Conservation (phyloP, 2,797 vertebrate genomes). For the Setipinna tenuifilis region DNA sequence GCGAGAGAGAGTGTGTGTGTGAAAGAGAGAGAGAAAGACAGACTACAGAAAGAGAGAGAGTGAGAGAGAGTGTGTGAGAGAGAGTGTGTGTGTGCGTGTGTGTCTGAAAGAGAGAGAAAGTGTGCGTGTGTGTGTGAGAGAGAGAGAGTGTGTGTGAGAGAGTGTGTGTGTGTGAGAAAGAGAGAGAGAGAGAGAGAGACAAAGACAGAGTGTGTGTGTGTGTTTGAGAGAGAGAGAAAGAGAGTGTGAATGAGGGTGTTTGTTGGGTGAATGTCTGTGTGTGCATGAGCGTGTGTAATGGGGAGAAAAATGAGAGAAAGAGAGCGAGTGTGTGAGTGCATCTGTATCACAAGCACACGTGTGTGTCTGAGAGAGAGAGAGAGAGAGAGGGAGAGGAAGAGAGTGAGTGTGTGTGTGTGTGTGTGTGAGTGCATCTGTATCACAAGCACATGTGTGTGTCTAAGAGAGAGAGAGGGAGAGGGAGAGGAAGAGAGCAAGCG, state of each 20-base stretch:
- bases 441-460: too few relatives aligned
- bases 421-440: conserved; percentile 23
- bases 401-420: too few relatives aligned
- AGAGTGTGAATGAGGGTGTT: background rate
- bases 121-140: background rate
- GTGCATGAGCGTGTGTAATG: conserved; percentile 9
- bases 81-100: background rate
- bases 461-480: too few relatives aligned
- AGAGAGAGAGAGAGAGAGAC: conserved; percentile 48
- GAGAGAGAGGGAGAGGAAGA: background rate
- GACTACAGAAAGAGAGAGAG: background rate
- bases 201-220: background rate
- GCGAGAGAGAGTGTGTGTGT: background rate
- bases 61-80: conserved; percentile 28
- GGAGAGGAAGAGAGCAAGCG: background rate
- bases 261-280: background rate
- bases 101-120: background rate
- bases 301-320: conserved; percentile 47
- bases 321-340: background rate
- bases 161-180: conserved; percentile 48
- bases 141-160: background rate
- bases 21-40: conserved; percentile 47
- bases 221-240: conserved; percentile 45
- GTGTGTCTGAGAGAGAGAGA: too few relatives aligned
- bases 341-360: background rate